phyloP scores from a whole-genome alignment of 2,797 vertebrate species.

The Myotis myotis region DNA sequence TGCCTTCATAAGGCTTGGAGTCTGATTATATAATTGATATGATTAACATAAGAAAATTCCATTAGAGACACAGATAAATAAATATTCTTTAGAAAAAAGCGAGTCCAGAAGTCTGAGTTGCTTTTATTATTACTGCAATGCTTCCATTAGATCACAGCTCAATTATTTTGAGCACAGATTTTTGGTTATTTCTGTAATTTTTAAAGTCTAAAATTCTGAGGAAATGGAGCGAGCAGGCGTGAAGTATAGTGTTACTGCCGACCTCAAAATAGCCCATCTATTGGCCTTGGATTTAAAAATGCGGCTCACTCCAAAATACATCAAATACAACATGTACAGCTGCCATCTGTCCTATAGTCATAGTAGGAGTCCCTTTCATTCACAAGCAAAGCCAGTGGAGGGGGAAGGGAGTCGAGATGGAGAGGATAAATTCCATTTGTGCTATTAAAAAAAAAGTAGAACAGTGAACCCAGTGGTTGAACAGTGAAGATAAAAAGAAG shows the following conservation, averaged over 20 bases:
- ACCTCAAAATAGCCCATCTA: conserved; percentile 65
- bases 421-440: conserved; percentile 86
- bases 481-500: conserved; percentile 88
- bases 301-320: conserved; percentile 78
- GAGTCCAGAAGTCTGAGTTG: conserved; percentile 36
- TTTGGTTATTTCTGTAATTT: conserved; percentile 65
- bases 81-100: conserved; percentile 43
- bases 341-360: conserved; percentile 78
- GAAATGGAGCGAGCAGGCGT: conserved; percentile 51
- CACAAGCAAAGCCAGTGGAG: conserved; percentile 78
- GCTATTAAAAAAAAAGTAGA: conserved; percentile 85
- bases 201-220: conserved; percentile 60
- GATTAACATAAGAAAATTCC: conserved; percentile 43
- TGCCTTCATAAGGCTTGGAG: conserved; percentile 6
- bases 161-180: conserved; percentile 60
- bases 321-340: conserved; percentile 75
- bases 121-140: conserved; percentile 55
- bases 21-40: neutral
- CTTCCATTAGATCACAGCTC: conserved; percentile 39
- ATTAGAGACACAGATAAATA: conserved; percentile 39
- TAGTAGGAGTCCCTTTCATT: conserved; percentile 82
- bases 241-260: conserved; percentile 42
- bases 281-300: conserved; percentile 80
- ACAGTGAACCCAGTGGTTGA: conserved; percentile 86
- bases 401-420: conserved; percentile 78